Evolutionary conservation across 1,140 invertebrate species (phyloP), one percentile per base, ranked within the genome.

Genomic region (Holotrichia oblita): DNA sequence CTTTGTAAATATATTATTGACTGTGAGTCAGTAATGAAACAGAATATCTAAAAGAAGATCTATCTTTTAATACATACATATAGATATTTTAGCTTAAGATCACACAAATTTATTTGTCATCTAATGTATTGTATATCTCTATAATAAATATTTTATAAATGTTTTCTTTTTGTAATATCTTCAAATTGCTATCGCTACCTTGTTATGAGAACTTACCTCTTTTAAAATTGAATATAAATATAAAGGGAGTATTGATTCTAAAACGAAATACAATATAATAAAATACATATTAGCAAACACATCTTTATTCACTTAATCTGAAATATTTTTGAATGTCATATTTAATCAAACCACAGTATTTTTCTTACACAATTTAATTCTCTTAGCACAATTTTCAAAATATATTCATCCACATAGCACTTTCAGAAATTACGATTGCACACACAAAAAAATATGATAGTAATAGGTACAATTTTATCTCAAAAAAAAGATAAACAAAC

Each of bases 61-160:
- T 69, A 69, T 69, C 61, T 69, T 69, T 69, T 55, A 55, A 7
- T 55, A 55, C 17, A 55, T n/a, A n/a, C 44, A 48, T 20, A 64
- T 69, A 69, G 8, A 27, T 69, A 69, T 22, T 69, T 69, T 69
- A 69, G 20, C 61, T 34, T 69, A 69, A 22, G 61, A 27, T 24
- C 12, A 69, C 61, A 69, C 27, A 34, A 22, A 69, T 69, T 69
- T 69, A 69, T 34, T 69, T 69, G 22, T 27, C 14, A 69, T 14
- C 61, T 24, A 22, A 0, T 22, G 20, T 69, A 34, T 34, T 27
- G 27, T 24, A 69, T 69, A 34, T 69, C 20, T 69, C 17, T 17
- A 64, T 64, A 69, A 69, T 69, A 69, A 69, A 69, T 69, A 69
- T 69, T 69, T 69, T 69, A 69, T 69, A 34, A 69, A 69, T 34